Evolutionary conservation across 2,888 invertebrate genomes (phyloP).

Genomic region (Emmelina monodactyla): DNA sequence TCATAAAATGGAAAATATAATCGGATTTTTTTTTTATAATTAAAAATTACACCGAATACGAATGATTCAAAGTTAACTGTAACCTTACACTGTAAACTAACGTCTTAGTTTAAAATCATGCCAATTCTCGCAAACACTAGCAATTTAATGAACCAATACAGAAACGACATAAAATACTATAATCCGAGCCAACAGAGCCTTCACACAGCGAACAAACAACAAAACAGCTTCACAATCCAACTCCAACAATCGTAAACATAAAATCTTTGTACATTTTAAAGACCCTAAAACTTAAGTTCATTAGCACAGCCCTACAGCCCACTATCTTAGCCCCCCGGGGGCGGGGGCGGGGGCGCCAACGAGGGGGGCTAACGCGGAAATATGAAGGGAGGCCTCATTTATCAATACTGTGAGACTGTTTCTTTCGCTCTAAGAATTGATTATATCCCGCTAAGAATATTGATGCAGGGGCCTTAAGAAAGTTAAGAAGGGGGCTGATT

Average conservation of each 20-base stretch:
- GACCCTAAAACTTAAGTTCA: slow-evolving; percentile 53
- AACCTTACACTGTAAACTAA: no score
- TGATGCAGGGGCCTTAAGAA: slow-evolving; percentile 46
- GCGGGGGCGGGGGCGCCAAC: slow-evolving; percentile 29
- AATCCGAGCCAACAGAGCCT: no score
- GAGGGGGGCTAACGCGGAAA: slow-evolving; percentile 44
- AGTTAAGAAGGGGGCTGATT: slow-evolving; percentile 33
- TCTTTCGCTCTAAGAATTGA: slow-evolving; percentile 64
- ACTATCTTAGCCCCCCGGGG: slow-evolving; percentile 52
- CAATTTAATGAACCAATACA: no score
- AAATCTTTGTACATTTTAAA: slow-evolving; percentile 1
- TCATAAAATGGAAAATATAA: no score
- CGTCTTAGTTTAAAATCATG: no score
- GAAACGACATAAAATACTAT: no score
- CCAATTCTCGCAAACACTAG: no score
- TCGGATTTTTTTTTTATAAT: no score
- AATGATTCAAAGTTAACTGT: no score
- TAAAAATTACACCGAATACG: no score
- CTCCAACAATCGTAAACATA: slow-evolving; percentile 1
- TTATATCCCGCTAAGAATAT: slow-evolving; percentile 63
- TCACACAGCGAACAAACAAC: background rate
- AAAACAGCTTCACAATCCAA: background rate
- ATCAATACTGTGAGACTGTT: slow-evolving; percentile 64
- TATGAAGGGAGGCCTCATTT: slow-evolving; percentile 65
- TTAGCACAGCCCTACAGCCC: slow-evolving; percentile 57